Evolutionary conservation across 37 sponge, comb jelly and placozoan species (phyloP), one percentile per base, ranked within the genome.

Genomic region (Chondrilla cf. caribensis): DNA sequence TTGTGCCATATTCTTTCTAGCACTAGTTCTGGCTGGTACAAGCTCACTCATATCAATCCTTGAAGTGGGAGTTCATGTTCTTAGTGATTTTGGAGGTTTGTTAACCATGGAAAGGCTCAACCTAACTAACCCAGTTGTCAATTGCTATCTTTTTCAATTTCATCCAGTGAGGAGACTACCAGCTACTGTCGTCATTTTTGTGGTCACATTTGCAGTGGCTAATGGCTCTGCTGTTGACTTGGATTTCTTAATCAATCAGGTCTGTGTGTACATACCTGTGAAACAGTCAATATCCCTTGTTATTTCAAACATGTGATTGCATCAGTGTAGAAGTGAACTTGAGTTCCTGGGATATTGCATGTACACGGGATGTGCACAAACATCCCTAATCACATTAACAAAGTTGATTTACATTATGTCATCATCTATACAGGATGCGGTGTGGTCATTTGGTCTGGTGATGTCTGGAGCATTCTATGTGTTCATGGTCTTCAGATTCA

Each of bases 381-480:
- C n/a, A n/a, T n/a, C n/a, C n/a, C n/a, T n/a, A n/a, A n/a, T n/a
- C n/a, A n/a, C n/a, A n/a, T n/a, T 47, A 47, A 11, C 11, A 47
- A 6, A 47, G 51, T 47, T 6, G 11, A 47, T 47, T 47, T 11
- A 14, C 51, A 47, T 47, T 47, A 47, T 14, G 6, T 11, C 51
- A 47, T 47, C 51, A 47, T 11, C 51, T 11, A 47, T 11, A 59
- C 88, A 94, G 85, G 95, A 94, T 70, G 54, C 64, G 39, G 87
- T 86, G 58, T 94, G 95, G 95, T 86, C 81, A 0, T 91, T 87
- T 68, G 95, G 86, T n/a, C 72, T 91, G 25, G 72, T 94, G 38
- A 79, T 89, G 44, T 86, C 70, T 18, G 95, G 95, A 33, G 81
- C 62, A 21, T 70, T 88, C 22, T 41, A 90, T 43, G 2, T 88